A percentile compares a stretch with the other conserved stretches of the same genome.
Evolutionary conservation across 1,140 invertebrate genomes (phyloP).

Genomic region (Zeugodacus cucurbitae): DNA sequence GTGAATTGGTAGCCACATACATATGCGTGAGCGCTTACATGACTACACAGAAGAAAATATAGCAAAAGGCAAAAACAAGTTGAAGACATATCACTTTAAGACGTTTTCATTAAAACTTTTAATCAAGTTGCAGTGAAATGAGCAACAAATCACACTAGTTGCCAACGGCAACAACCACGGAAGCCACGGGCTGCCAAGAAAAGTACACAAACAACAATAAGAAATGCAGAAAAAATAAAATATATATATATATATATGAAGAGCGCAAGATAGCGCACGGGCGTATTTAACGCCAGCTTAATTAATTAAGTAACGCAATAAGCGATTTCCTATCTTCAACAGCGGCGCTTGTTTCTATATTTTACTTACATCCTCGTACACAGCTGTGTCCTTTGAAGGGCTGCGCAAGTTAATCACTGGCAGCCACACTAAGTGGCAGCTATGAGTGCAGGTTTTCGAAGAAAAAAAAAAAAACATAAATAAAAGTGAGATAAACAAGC

Average conservation of each 20-base stretch:
- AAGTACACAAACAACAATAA: background rate
- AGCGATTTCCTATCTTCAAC: background rate
- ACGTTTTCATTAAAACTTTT: slow-evolving; percentile 24
- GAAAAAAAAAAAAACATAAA: background rate
- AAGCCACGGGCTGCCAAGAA: background rate
- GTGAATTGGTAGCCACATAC: background rate
- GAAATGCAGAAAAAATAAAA: background rate
- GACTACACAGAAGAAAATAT: background rate
- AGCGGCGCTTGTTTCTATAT: background rate
- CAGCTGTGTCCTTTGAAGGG: background rate
- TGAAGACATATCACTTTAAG: background rate
- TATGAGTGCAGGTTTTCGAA: background rate
- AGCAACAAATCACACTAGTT: background rate
- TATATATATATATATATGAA: background rate
- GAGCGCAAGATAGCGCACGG: background rate
- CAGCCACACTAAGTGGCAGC: background rate
- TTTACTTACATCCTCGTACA: background rate
- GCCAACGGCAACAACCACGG: no score
- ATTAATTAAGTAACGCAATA: slow-evolving; percentile 31
- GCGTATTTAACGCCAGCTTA: background rate
- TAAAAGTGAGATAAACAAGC: background rate
- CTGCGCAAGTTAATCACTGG: background rate
- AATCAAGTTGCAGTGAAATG: background rate
- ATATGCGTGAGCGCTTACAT: background rate
- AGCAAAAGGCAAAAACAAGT: background rate